Percentiles rank a stretch among this genome's conserved stretches.
These are phyloP conservation scores for Petrosia ficiformis DNA, from an alignment of 37 sponge, comb jelly and placozoan species.

Conservation along the genomic window DNA sequence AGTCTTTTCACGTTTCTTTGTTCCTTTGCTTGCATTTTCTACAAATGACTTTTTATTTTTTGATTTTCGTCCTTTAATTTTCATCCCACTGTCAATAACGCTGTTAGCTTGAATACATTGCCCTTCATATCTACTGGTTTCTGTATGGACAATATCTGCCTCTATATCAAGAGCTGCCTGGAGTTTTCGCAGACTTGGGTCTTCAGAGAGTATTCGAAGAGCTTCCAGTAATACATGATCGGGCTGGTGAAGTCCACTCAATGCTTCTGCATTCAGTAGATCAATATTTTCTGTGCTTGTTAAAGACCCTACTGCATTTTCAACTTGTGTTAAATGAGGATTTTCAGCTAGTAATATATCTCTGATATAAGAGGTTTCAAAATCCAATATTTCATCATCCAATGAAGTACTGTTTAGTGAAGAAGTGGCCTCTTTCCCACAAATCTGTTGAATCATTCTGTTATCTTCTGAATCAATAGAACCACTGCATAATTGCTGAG, in stretches of 20 bases:
- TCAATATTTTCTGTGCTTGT: not conserved
- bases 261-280: not conserved
- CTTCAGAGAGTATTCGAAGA: not conserved
- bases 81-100: not conserved
- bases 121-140: not conserved
- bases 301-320: not conserved
- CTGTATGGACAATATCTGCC: not conserved
- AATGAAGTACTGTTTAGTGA: too few relatives aligned
- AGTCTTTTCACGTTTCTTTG: not conserved
- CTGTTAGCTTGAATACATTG: not conserved
- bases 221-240: not conserved
- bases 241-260: not conserved
- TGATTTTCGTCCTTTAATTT: not conserved
- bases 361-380: not conserved
- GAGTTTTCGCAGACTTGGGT: not conserved
- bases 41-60: not conserved
- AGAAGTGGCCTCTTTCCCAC: too few relatives aligned
- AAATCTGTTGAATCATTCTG: too few relatives aligned
- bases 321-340: constrained; percentile 8
- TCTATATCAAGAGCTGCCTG: not conserved
- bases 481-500: too few relatives aligned
- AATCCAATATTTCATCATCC: too few relatives aligned
- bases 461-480: too few relatives aligned
- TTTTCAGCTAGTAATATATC: not conserved
- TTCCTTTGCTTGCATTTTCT: too few relatives aligned